phyloP scores from a whole-genome alignment of 2,888 invertebrate species.

The Stenichneumon culpator region DNA sequence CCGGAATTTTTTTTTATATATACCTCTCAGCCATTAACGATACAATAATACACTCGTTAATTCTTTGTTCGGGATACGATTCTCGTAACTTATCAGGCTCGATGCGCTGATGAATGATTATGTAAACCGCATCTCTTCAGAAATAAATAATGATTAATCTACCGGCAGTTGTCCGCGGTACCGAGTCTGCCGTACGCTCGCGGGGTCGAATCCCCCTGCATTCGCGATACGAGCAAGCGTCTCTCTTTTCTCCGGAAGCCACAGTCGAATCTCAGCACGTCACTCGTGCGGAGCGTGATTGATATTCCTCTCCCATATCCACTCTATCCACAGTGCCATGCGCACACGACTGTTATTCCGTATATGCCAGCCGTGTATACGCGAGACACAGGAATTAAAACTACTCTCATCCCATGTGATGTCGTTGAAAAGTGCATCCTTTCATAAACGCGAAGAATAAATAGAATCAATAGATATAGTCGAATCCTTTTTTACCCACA shows the following conservation, averaged over 20 bases:
- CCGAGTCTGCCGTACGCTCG: constrained; percentile 48
- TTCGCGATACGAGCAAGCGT: constrained; percentile 57
- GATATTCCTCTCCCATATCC: constrained; percentile 77
- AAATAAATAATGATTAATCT: constrained; percentile 80
- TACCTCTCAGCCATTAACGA: background rate
- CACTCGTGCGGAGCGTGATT: constrained; percentile 78
- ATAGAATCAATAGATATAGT: background rate
- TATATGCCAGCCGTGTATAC: constrained; percentile 5
- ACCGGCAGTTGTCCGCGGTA: constrained; percentile 75
- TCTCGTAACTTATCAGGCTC: constrained; percentile 42
- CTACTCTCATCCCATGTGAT: constrained; percentile 38
- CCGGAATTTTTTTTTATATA: background rate
- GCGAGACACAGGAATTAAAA: constrained; percentile 34
- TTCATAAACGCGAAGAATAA: background rate
- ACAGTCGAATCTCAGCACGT: constrained; percentile 81
- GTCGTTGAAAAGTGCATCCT: background rate
- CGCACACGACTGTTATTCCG: constrained; percentile 68
- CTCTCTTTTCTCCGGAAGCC: constrained; percentile 76
- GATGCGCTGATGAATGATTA: constrained; percentile 53
- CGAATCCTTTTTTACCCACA: background rate
- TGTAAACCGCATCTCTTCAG: constrained; percentile 56
- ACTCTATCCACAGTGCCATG: constrained; percentile 75
- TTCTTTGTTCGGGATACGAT: constrained; percentile 8
- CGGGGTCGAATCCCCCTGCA: constrained; percentile 52
- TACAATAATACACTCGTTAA: background rate